Percentiles rank a stretch among this genome's conserved stretches.
Evolutionary conservation across 2,797 vertebrate genomes (phyloP).

Genomic region (Linurgus olivaceus): DNA sequence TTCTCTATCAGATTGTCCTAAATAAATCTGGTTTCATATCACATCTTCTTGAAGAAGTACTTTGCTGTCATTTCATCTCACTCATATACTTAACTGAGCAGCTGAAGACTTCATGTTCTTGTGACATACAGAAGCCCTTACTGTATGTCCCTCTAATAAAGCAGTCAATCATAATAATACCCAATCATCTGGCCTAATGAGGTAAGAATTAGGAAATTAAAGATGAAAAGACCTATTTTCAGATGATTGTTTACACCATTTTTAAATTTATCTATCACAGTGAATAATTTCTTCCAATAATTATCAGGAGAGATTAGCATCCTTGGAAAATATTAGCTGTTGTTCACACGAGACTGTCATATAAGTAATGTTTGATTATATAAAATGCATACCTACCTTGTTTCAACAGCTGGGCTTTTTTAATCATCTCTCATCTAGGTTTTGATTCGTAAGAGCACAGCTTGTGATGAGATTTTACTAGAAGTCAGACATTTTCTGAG

Average conservation of each 20-base stretch:
- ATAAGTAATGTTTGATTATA: background rate
- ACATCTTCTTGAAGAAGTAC: background rate
- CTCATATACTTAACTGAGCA: constrained; percentile 10
- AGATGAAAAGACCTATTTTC: constrained; percentile 54
- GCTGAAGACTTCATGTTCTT: constrained; percentile 11
- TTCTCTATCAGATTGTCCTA: constrained; percentile 65
- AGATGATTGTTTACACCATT: constrained; percentile 22
- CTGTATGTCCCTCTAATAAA: background rate
- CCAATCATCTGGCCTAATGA: constrained; percentile 59
- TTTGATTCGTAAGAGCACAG: background rate
- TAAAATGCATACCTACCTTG: background rate
- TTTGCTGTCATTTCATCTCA: background rate
- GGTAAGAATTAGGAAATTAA: constrained; percentile 43
- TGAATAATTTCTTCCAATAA: constrained; percentile 41
- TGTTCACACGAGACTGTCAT: background rate
- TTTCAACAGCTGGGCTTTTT: background rate
- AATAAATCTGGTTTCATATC: constrained; percentile 66
- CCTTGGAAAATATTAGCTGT: background rate
- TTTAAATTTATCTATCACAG: constrained; percentile 38
- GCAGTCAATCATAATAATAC: constrained; percentile 49
- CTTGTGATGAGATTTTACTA: background rate
- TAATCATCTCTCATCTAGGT: background rate
- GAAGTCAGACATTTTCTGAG: background rate
- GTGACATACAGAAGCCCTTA: background rate
- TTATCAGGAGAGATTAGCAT: background rate